phyloP scores from a whole-genome alignment of 92 coral and sea anemone genomes.

The Phenganax marumi region DNA sequence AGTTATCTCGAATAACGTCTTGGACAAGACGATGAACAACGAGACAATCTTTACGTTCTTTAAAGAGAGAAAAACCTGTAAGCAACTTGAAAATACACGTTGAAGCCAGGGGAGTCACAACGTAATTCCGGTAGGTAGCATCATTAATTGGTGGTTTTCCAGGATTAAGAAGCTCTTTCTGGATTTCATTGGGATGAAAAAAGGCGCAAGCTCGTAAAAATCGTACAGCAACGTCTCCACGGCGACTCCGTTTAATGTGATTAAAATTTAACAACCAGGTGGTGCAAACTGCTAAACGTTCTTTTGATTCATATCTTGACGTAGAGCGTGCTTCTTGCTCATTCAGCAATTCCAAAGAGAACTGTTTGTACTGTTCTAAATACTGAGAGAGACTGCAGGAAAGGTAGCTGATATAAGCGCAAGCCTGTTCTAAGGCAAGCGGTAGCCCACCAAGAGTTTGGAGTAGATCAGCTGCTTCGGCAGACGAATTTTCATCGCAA shows the following conservation, averaged over 20 bases:
- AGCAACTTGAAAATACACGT: background rate
- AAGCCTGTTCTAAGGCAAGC: constrained; percentile 78
- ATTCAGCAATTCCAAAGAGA: background rate
- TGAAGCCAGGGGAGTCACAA: background rate
- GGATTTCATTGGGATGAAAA: constrained; percentile 15
- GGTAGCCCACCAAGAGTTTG: constrained; percentile 72
- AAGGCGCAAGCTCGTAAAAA: constrained; percentile 22
- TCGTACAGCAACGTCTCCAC: constrained; percentile 15
- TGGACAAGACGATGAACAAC: constrained; percentile 30
- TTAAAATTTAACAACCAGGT: constrained; percentile 60
- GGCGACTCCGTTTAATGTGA: background rate
- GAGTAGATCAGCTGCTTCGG: constrained; percentile 37
- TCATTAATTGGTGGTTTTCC: constrained; percentile 25
- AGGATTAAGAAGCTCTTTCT: constrained; percentile 18
- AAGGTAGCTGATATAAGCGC: constrained; percentile 4
- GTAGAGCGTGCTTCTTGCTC: background rate
- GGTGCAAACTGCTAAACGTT: constrained; percentile 55
- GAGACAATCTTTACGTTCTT: background rate
- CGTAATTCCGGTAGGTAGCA: background rate
- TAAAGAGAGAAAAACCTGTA: constrained; percentile 16
- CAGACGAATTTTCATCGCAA: background rate
- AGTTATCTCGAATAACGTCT: constrained; percentile 4
- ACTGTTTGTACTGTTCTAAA: background rate
- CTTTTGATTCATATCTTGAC: constrained; percentile 25
- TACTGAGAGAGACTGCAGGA: background rate